Conservation (phyloP, 2,113 vertebrate genomes). For the Gambusia holbrooki region DNA sequence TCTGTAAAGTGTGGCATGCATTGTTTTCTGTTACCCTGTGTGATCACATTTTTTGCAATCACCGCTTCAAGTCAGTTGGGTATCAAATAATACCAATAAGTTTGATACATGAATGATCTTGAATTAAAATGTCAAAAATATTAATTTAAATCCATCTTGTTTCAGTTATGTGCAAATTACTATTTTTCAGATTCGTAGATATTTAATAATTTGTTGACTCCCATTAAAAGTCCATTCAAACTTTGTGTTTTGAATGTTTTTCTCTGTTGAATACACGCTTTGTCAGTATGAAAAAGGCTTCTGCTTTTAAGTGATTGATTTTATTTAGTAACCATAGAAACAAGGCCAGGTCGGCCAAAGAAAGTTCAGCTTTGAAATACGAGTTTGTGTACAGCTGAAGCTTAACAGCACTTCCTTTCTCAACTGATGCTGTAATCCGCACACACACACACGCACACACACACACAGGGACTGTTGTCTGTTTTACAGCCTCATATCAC, state of each 20-base stretch:
- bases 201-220: no score
- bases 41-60: no score
- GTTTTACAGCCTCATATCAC: slow-evolving; percentile 37
- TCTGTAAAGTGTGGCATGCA: no score
- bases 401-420: slow-evolving; percentile 59
- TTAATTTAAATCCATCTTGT: no score
- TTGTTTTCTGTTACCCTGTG: no score
- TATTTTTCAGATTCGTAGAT: no score
- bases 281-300: background rate
- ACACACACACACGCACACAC: slow-evolving; percentile 13
- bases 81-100: no score
- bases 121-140: no score
- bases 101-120: no score
- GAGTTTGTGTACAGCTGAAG: slow-evolving; percentile 31
- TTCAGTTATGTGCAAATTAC: no score
- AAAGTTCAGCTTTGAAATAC: slow-evolving; percentile 31
- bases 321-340: slow-evolving; percentile 26
- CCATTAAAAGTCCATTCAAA: no score
- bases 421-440: slow-evolving; percentile 42
- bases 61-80: no score
- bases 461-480: background rate
- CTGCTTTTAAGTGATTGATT: slow-evolving; percentile 14
- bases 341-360: slow-evolving; percentile 17
- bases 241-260: background rate
- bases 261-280: slow-evolving; percentile 3